Percentiles rank a stretch among this genome's conserved stretches.
phyloP scores from a whole-genome alignment of 2,888 invertebrate genomes.

The Drosophila prostipennis region DNA sequence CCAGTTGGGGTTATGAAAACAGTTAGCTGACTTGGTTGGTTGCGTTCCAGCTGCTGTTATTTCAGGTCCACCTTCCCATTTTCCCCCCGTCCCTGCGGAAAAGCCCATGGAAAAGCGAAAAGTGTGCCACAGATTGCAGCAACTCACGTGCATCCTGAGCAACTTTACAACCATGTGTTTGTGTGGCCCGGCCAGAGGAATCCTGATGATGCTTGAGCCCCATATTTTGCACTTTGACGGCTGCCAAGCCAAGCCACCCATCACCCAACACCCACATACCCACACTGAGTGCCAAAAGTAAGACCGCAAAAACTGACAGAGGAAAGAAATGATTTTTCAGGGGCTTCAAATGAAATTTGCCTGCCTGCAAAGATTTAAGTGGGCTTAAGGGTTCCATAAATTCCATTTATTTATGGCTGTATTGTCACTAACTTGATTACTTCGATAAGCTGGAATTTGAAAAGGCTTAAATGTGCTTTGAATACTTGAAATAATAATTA shows the following conservation, averaged over 20 bases:
- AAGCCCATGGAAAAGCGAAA: constrained; percentile 17
- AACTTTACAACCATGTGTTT: constrained; percentile 4
- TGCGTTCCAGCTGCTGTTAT: constrained; percentile 29
- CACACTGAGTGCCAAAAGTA: constrained; percentile 20
- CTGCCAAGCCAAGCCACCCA: constrained; percentile 25
- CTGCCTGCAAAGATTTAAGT: background rate
- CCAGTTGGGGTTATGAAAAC: constrained; percentile 37
- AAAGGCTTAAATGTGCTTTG: no score
- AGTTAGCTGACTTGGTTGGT: constrained; percentile 29
- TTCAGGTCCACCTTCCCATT: constrained; percentile 9
- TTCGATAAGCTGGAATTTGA: no score
- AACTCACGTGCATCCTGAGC: constrained; percentile 52
- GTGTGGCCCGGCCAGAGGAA: constrained; percentile 2
- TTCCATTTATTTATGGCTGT: background rate
- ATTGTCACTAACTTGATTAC: no score
- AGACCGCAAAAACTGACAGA: constrained; percentile 4
- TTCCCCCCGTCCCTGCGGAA: background rate
- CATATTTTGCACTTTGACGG: constrained; percentile 46
- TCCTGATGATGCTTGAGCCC: constrained; percentile 39
- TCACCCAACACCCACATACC: background rate
- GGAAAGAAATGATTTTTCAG: constrained; percentile 6
- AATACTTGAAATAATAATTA: no score
- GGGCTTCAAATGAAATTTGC: constrained; percentile 12
- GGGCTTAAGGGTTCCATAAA: background rate
- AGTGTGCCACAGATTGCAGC: constrained; percentile 59